These are phyloP conservation scores for Ferrisia virgata DNA, from an alignment of 2,888 invertebrate genomes.

Conservation along the genomic window DNA sequence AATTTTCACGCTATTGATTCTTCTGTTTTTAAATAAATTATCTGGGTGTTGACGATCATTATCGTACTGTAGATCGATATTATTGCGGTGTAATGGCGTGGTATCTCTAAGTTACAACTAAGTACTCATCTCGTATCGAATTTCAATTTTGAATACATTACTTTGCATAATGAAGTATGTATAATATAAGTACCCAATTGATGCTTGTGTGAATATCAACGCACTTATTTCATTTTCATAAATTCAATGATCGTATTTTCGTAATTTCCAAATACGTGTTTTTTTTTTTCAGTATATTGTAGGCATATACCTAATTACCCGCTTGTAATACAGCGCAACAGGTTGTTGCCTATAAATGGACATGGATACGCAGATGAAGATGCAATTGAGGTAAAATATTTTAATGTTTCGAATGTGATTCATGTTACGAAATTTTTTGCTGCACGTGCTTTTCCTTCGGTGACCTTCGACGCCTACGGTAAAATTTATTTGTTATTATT, in stretches of 20 bases:
- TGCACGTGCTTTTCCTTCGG: not conserved
- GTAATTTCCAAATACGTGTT: not conserved
- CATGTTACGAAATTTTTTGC: slow-evolving; percentile 18
- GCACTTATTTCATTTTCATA: not conserved
- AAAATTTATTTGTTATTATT: not conserved
- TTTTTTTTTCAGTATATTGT: not conserved
- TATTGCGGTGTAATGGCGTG: not conserved
- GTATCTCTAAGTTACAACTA: no score
- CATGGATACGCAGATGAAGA: not conserved
- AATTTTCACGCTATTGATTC: slow-evolving; percentile 14
- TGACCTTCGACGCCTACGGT: not conserved
- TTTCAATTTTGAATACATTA: not conserved
- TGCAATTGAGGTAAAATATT: slow-evolving; percentile 12
- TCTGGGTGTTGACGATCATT: not conserved
- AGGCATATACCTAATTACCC: not conserved
- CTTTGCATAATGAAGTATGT: not conserved
- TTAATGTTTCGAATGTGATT: slow-evolving; percentile 1
- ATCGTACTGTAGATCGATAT: not conserved
- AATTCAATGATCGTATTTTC: not conserved
- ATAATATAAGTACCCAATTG: not conserved
- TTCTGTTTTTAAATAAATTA: not conserved
- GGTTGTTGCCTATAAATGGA: slow-evolving; percentile 23
- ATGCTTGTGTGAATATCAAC: not conserved
- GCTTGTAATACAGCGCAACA: not conserved
- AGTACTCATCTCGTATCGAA: not conserved